These are phyloP conservation scores for Damaliscus lunatus DNA, from an alignment of 2,113 vertebrate genomes.

Conservation along the genomic window DNA sequence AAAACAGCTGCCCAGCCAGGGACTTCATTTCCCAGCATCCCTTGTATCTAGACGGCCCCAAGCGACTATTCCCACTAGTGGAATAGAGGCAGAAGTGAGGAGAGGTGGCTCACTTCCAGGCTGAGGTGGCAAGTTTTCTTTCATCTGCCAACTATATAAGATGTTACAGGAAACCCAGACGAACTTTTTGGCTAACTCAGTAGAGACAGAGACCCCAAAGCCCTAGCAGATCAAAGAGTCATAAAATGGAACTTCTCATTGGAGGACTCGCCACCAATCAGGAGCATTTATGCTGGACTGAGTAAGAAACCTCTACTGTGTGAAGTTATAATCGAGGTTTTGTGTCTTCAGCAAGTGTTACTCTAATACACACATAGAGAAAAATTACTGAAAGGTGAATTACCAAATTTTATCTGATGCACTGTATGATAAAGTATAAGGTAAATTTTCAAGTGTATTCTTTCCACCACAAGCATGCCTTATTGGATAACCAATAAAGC, in stretches of 20 bases:
- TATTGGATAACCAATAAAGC: background rate
- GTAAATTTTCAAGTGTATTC: background rate
- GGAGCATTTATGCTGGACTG: background rate
- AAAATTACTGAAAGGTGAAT: background rate
- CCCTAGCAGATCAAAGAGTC: background rate
- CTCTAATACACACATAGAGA: background rate
- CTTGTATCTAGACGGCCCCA: background rate
- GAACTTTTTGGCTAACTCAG: background rate
- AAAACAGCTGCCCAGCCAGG: background rate
- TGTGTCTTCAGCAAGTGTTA: background rate
- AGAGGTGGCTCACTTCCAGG: background rate
- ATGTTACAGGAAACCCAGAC: background rate
- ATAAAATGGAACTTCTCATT: background rate
- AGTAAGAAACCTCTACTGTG: background rate
- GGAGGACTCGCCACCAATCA: background rate
- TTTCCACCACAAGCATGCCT: background rate
- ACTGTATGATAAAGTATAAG: background rate
- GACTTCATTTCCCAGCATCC: conserved; percentile 41
- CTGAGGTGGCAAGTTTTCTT: background rate
- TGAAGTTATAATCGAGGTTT: background rate
- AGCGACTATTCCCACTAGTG: background rate
- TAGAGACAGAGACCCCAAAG: background rate
- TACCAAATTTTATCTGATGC: background rate
- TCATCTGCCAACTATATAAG: background rate
- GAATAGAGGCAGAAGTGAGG: background rate